Conservation (phyloP, 2,113 vertebrate species). For the Talpa occidentalis region DNA sequence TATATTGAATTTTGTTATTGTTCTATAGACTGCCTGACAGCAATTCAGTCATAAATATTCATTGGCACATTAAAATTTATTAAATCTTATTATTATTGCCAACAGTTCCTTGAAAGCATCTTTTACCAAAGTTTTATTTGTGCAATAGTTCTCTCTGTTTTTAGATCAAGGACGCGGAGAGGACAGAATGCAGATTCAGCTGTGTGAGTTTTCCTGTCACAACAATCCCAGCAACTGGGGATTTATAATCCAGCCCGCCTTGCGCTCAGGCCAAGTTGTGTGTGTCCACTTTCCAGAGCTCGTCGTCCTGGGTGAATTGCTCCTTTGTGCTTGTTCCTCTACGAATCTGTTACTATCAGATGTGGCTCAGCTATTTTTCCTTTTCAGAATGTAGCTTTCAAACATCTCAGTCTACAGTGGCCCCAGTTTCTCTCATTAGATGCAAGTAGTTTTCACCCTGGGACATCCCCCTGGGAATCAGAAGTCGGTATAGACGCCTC, state of each 20-base stretch:
- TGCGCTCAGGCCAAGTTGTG: background rate
- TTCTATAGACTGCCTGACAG: background rate
- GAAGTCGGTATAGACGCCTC: background rate
- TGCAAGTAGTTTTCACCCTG: rapidly evolving
- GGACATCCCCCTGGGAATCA: background rate
- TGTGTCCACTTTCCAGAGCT: background rate
- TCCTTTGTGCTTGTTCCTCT: background rate
- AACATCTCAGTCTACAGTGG: background rate
- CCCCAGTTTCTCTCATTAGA: background rate
- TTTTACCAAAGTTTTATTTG: too few relatives aligned
- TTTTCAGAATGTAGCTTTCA: too few relatives aligned
- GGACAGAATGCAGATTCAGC: background rate
- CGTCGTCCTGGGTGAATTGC: background rate
- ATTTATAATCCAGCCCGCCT: background rate
- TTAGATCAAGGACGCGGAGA: too few relatives aligned
- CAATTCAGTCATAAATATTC: background rate
- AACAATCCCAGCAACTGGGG: background rate
- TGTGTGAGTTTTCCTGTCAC: background rate
- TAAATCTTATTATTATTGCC: background rate
- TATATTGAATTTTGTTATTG: background rate
- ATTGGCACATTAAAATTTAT: background rate
- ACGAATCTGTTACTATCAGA: too few relatives aligned
- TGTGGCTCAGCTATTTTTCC: background rate
- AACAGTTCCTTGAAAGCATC: background rate
- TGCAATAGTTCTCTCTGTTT: background rate